phyloP scores from a whole-genome alignment of 2,797 vertebrate genomes.

The Myripristis jacobus region DNA sequence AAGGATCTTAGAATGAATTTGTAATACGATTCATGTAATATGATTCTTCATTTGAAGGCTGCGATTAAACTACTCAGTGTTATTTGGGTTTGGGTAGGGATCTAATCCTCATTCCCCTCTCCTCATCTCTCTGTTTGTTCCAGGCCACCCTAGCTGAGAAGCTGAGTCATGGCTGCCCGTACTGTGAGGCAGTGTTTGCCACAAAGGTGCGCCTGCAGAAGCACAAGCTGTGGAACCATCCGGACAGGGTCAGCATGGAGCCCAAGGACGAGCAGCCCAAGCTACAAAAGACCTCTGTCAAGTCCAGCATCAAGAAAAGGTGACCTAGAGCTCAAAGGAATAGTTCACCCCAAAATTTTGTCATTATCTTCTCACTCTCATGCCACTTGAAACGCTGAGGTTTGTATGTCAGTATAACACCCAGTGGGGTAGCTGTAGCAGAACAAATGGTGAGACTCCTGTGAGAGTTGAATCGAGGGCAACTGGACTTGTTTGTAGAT shows the following conservation, averaged over 20 bases:
- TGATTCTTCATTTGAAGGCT: slow-evolving; percentile 39
- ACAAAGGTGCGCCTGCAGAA: slow-evolving; percentile 97
- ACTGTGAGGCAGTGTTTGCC: slow-evolving; percentile 94
- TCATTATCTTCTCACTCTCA: too few species aligned
- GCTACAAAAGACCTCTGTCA: slow-evolving; percentile 84
- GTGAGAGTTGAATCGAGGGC: too few species aligned
- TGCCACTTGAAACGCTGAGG: too few species aligned
- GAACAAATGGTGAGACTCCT: too few species aligned
- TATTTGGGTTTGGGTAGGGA: slow-evolving; percentile 28
- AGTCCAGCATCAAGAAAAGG: slow-evolving; percentile 92
- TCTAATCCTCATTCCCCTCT: slow-evolving; percentile 42
- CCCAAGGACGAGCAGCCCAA: slow-evolving; percentile 82
- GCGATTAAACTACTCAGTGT: slow-evolving; percentile 35
- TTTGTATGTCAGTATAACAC: too few species aligned
- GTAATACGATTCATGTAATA: neutral
- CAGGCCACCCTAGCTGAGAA: slow-evolving; percentile 89
- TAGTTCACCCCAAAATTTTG: too few species aligned
- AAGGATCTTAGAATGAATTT: too few species aligned
- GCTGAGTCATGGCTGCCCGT: slow-evolving; percentile 90
- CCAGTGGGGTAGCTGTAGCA: too few species aligned
- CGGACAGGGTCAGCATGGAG: slow-evolving; percentile 82
- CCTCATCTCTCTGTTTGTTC: slow-evolving; percentile 37
- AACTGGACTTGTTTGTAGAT: too few species aligned
- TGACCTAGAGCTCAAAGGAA: slow-evolving; percentile 62
- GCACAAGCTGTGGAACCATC: slow-evolving; percentile 95